A percentile compares a stretch with the other conserved stretches of the same genome.
phyloP scores from a whole-genome alignment of 2,113 vertebrate genomes.

The Nibea coibor region DNA sequence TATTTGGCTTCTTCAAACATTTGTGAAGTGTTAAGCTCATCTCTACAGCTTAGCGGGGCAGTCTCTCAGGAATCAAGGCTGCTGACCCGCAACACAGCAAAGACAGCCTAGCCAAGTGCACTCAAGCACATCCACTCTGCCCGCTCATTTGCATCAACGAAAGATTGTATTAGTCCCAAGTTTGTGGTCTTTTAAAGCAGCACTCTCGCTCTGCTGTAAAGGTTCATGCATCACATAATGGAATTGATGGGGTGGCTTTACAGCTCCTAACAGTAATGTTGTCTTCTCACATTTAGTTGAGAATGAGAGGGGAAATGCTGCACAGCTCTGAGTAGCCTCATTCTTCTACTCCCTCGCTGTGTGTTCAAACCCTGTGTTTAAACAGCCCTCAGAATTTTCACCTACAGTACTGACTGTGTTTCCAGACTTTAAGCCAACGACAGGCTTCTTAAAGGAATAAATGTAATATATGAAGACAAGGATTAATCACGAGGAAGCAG shows the following conservation, averaged over 20 bases:
- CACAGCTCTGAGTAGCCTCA: slow-evolving; percentile 5
- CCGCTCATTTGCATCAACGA: slow-evolving; percentile 66
- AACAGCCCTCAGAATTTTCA: not conserved
- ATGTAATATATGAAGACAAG: not conserved
- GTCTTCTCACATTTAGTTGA: slow-evolving; percentile 47
- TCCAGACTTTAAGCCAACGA: slow-evolving; percentile 17
- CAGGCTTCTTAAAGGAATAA: not conserved
- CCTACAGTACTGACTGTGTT: not conserved
- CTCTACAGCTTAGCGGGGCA: slow-evolving; percentile 73
- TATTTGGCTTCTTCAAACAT: slow-evolving; percentile 80
- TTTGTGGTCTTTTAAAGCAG: slow-evolving; percentile 71
- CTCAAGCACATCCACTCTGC: slow-evolving; percentile 70
- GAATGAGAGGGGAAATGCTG: slow-evolving; percentile 22
- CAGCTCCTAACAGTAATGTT: slow-evolving; percentile 39
- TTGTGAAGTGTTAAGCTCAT: slow-evolving; percentile 81
- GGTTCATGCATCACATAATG: slow-evolving; percentile 55
- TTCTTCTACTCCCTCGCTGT: not conserved
- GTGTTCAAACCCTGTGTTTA: not conserved
- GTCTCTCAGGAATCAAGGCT: slow-evolving; percentile 71
- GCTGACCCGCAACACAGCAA: slow-evolving; percentile 70
- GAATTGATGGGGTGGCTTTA: slow-evolving; percentile 47
- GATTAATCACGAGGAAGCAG: slow-evolving; percentile 3
- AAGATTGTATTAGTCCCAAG: slow-evolving; percentile 72
- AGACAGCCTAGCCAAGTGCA: slow-evolving; percentile 73
- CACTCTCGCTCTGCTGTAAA: slow-evolving; percentile 50